Conservation (phyloP, 2,113 vertebrate species). For the Loxodonta africana region DNA sequence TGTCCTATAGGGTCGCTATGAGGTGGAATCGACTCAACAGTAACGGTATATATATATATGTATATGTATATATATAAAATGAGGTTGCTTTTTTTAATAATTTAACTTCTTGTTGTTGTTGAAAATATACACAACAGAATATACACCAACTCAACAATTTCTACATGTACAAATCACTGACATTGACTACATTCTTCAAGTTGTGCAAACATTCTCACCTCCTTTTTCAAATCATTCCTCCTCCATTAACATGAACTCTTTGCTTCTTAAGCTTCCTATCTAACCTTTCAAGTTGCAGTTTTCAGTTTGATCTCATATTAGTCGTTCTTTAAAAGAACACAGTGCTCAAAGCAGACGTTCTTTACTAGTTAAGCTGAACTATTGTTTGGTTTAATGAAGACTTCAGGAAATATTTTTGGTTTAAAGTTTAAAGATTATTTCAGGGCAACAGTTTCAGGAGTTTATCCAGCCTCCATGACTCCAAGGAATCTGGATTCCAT, state of each 20-base stretch:
- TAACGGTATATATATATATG: too few species aligned
- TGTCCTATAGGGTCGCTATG: too few species aligned
- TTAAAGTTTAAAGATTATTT: background rate
- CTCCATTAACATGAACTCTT: background rate
- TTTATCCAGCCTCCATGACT: background rate
- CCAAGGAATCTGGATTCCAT: background rate
- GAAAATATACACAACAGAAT: background rate
- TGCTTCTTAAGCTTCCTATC: background rate
- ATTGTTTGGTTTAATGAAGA: background rate
- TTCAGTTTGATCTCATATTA: background rate
- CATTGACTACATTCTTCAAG: background rate
- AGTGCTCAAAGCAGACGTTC: background rate
- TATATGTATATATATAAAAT: too few species aligned
- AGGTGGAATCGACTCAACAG: too few species aligned
- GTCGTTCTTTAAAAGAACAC: background rate
- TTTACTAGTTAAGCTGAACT: background rate
- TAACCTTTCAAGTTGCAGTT: background rate
- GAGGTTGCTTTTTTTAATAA: background rate
- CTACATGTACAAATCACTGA: background rate
- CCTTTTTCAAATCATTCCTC: background rate
- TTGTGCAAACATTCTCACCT: background rate
- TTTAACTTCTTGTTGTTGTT: background rate
- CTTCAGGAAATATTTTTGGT: background rate
- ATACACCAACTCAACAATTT: background rate
- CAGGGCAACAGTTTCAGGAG: background rate